Percentiles rank a stretch among this genome's conserved stretches.
Evolutionary conservation across 64 coral and sea anemone species (phyloP).

Genomic region (Pachyseris speciosa): DNA sequence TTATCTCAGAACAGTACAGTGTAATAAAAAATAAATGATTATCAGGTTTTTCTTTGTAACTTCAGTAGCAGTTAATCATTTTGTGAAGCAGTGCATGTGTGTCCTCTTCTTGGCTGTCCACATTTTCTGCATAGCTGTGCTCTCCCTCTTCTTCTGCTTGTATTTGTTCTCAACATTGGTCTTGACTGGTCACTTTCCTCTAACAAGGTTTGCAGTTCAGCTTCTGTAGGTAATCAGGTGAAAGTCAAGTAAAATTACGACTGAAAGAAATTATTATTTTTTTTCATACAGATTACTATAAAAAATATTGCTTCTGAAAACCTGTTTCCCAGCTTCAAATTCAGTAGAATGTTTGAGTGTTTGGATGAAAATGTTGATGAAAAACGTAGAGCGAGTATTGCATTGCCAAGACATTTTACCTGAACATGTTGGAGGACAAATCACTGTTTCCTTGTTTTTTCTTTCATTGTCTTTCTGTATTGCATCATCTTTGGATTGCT

Average conservation of each 20-base stretch:
- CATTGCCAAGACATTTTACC: background rate
- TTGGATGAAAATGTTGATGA: background rate
- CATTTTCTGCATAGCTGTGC: background rate
- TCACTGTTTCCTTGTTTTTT: constrained; percentile 21
- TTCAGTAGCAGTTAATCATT: background rate
- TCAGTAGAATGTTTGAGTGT: background rate
- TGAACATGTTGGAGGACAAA: constrained; percentile 45
- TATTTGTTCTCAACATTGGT: background rate
- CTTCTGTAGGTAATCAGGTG: background rate
- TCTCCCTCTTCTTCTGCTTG: background rate
- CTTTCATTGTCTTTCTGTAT: constrained; percentile 8
- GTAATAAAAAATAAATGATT: background rate
- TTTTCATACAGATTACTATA: background rate
- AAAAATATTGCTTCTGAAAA: background rate
- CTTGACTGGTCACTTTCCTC: background rate
- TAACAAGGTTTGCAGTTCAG: background rate
- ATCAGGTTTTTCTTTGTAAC: background rate
- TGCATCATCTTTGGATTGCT: background rate
- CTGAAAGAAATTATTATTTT: background rate
- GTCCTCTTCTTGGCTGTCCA: background rate
- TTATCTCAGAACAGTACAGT: background rate
- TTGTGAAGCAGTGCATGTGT: background rate
- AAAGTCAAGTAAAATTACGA: background rate
- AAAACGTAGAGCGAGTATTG: too few relatives aligned
- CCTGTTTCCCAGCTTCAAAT: background rate